These are phyloP conservation scores for Stylophora pistillata DNA, from an alignment of 64 coral and sea anemone genomes.

Conservation along the genomic window DNA sequence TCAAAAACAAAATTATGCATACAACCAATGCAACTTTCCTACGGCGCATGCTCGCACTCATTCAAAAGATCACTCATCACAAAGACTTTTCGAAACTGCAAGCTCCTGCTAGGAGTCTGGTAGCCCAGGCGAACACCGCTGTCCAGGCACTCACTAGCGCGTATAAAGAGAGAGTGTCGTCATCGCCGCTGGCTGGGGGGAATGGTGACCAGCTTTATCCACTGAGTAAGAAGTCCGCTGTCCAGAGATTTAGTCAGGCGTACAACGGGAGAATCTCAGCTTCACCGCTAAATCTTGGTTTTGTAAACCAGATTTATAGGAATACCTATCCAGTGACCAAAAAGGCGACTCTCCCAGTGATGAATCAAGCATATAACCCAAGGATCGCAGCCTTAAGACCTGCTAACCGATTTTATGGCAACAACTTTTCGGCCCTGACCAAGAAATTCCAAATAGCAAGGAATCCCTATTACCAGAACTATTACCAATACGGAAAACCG, in stretches of 20 bases:
- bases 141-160: constrained; percentile 61
- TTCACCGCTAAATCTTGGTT: neutral
- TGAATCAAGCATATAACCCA: constrained; percentile 8
- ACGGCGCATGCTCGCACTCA: constrained; percentile 78
- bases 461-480: constrained; percentile 70
- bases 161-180: constrained; percentile 18
- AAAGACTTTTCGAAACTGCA: constrained; percentile 88
- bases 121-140: constrained; percentile 68
- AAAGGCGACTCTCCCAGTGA: constrained; percentile 7
- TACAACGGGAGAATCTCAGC: neutral
- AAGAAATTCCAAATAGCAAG: constrained; percentile 94
- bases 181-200: neutral
- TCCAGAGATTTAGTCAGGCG: neutral
- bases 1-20: constrained; percentile 83
- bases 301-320: neutral
- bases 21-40: constrained; percentile 83
- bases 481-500: constrained; percentile 58
- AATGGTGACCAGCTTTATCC: neutral
- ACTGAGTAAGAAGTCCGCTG: constrained; percentile 19
- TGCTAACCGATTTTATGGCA: constrained; percentile 28
- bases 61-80: constrained; percentile 91
- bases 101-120: constrained; percentile 46
- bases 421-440: neutral
- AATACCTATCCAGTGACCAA: neutral
- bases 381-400: neutral